Base-by-base conservation (phyloP, 2,113 vertebrate genomes). In the Neogale vison region DNA sequence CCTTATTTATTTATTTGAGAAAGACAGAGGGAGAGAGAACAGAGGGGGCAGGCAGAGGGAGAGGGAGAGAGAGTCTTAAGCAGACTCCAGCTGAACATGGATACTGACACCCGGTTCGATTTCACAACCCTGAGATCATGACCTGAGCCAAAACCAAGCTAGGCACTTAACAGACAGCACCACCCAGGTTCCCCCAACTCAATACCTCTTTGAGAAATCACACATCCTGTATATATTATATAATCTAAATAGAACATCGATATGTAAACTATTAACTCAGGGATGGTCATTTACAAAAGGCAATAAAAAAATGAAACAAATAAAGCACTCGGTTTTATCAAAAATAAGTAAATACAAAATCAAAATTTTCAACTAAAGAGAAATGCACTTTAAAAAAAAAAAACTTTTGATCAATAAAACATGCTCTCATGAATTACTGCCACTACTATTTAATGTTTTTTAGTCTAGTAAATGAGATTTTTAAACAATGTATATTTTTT, bases 261-360 rank as follows among this genome's bases (percentile, higher is more conserved):
- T 47, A 61, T 84, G 7, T 45, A 80, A 77, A 67, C 23, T 76
- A 45, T 50, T 87, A 52, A 84, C 7, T 93, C 45, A 61, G 77
- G 36, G 15, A 55, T 85, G 15, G 14, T 47, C 26, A 67, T 59
- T 79, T 89, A 69, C 1, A 67, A 77, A 90, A 88, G 50, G 3
- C 1, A 79, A 39, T 79, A 74, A 95, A 95, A 52, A 50, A 74
- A 80, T 61, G 84, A 84, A 90, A 20, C 4, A 87, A 91, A 90
- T 29, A 8, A 74, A 90, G 39, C n/a, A 92, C 1, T 57, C 42
- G 18, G 9, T 20, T 86, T 57, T 77, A n/a, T 42, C 21, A 42
- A 63, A 77, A 86, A 52, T 77, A 31, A 76, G 29, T 29, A 45
- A 26, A 69, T 15, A 45, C 76, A 84, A 31, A 5, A 5, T 83